Conservation (phyloP, 1,140 invertebrate genomes). For the Maconellicoccus hirsutus region DNA sequence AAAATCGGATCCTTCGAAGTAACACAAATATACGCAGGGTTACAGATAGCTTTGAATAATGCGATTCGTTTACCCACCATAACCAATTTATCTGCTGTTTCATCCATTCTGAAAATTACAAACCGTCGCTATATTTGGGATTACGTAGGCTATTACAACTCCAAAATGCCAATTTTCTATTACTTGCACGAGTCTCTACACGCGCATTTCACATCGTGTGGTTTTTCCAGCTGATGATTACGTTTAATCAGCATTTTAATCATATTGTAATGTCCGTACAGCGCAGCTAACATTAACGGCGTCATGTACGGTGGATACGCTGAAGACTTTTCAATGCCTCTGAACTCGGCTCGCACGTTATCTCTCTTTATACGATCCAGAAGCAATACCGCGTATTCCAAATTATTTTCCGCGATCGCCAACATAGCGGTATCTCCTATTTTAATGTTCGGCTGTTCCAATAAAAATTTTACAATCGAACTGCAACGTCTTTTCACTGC, state of each 20-base stretch:
- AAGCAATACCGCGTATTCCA: conserved; percentile 38
- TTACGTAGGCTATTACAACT: too few species aligned
- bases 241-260: conserved; percentile 49
- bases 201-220: conserved; percentile 47
- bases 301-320: conserved; percentile 58
- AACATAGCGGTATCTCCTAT: conserved; percentile 43
- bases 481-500: conserved; percentile 40
- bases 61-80: conserved; percentile 37
- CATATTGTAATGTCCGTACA: conserved; percentile 55
- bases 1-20: conserved; percentile 51
- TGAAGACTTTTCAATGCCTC: conserved; percentile 22
- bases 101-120: too few species aligned
- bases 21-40: conserved; percentile 53
- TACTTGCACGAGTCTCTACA: conserved; percentile 44
- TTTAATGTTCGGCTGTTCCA: conserved; percentile 39
- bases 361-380: conserved; percentile 36
- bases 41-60: conserved; percentile 46
- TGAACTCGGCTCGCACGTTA: conserved; percentile 16
- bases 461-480: conserved; percentile 42
- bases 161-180: conserved; percentile 27
- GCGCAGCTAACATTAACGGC: conserved; percentile 56
- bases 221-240: conserved; percentile 42
- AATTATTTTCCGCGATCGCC: conserved; percentile 41
- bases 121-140: too few species aligned
- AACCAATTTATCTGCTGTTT: neutral